These are phyloP conservation scores for Caenorhabditis elegans DNA, from an alignment of 1,140 invertebrate genomes.

Conservation along the genomic window DNA sequence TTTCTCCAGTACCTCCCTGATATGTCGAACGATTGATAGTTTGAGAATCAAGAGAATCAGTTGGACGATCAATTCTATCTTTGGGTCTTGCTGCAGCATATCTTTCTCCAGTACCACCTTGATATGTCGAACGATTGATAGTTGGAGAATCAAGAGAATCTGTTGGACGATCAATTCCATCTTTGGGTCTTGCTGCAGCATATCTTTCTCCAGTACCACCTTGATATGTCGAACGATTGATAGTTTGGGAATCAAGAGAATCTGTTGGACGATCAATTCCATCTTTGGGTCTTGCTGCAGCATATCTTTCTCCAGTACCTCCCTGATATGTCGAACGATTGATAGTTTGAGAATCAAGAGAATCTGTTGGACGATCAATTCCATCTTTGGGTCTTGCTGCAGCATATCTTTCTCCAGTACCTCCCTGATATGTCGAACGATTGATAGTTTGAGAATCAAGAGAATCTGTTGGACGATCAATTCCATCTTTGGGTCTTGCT, in stretches of 20 bases:
- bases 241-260: neutral
- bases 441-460: neutral
- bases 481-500: neutral
- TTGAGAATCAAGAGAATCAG: neutral
- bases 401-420: neutral
- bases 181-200: neutral
- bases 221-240: neutral
- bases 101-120: neutral
- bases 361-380: neutral
- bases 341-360: neutral
- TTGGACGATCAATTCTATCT: neutral
- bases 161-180: neutral
- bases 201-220: neutral
- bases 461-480: neutral
- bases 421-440: neutral
- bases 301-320: neutral
- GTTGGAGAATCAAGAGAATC: neutral
- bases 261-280: neutral
- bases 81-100: neutral
- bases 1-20: conserved; percentile 1
- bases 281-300: neutral
- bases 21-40: neutral
- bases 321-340: neutral
- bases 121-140: neutral
- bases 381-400: neutral